Base-by-base conservation (phyloP, 2,113 vertebrate species). In the Chloropsis cyanopogon region DNA sequence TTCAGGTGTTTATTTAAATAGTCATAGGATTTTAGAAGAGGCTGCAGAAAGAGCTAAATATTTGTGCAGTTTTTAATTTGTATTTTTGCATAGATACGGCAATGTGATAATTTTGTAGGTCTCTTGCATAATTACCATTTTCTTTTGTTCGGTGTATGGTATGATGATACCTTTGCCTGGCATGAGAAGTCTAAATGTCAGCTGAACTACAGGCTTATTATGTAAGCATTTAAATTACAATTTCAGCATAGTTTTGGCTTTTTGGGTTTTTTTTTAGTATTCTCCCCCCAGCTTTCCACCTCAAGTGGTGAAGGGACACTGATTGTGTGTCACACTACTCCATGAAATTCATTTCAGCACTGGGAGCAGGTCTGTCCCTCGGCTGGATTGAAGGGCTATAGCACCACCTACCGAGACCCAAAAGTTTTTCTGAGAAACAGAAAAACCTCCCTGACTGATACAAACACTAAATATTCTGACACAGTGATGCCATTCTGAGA, bases 391-490 rank as follows among this genome's bases (percentile, higher is more conserved):
- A 71, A 91, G 77, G 16, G 20, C 57, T 64, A 10, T 5, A 95
- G 95, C 95, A 87, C 93, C 89, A 95, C 54, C 96, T 97, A 80
- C 81, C 2, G 69, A 65, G 33, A 33, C 31, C 11, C 16, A 5
- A 6, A 68, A 37, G 49, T 19, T 79, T 63, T 84, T 22, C 54
- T 41, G n/a, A 52, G 37, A 42, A 68, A 28, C 22, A 0, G 0
- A 24, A 73, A 73, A 90, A 26, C 35, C 24, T 80, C 26, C 5
- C 29, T 31, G 35, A 16, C 14, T n/a, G 44, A n/a, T 54, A 70
- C 3, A 12, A 82, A 11, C 10, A 14, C 1, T 10, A 33, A 71
- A 21, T 71, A 15, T 3, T 79, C 33, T 20, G 50, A 37, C 41
- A 70, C 9, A 53, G 33, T 28, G 18, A 21, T 39, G 35, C 11